Evolutionary conservation across 2,888 invertebrate species (phyloP), one percentile per base, ranked within the genome.

Genomic region (Spatulosminthurus flaviceps): DNA sequence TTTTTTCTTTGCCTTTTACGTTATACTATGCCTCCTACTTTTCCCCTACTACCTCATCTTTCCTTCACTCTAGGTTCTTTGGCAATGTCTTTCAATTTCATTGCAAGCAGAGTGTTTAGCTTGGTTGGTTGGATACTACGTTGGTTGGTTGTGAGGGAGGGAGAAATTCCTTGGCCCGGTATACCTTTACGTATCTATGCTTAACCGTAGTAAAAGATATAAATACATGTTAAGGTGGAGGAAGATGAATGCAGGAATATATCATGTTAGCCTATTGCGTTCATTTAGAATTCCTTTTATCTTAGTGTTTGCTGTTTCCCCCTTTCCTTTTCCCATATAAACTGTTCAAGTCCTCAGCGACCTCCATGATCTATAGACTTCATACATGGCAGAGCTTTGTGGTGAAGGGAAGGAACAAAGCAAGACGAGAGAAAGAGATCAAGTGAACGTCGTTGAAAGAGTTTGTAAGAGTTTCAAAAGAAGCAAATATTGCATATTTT

Each of bases 211-310:
- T n/a, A n/a, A n/a, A n/a, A n/a, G n/a, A n/a, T n/a, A n/a, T n/a
- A n/a, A n/a, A n/a, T n/a, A n/a, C n/a, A n/a, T n/a, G n/a, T n/a
- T n/a, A n/a, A n/a, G n/a, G n/a, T 34, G 34, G 34, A 34, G 34
- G 34, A 7, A 34, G 5, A 34, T 34, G 34, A 9, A 34, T 34
- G 34, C 5, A n/a, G 34, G 9, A 9, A 4, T 34, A 34, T 34
- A 34, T 34, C 34, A 7, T 34, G 34, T 4, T 34, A 9, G 34
- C 34, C 70, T 70, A 16, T 34, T 34, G 1, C 70, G 70, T 70
- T 70, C 70, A 70, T 70, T 70, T 70, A 70, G 70, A 70, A 70
- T 70, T 70, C 70, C 70, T 70, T 70, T 70, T 70, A 70, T 70
- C 70, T 70, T 29, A 69, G 28, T 70, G 70, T 70, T 70, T 70